Percentiles rank a stretch among this genome's conserved stretches.
These are phyloP conservation scores for Syrphus vitripennis DNA, from an alignment of 2,888 invertebrate genomes.

Conservation along the genomic window DNA sequence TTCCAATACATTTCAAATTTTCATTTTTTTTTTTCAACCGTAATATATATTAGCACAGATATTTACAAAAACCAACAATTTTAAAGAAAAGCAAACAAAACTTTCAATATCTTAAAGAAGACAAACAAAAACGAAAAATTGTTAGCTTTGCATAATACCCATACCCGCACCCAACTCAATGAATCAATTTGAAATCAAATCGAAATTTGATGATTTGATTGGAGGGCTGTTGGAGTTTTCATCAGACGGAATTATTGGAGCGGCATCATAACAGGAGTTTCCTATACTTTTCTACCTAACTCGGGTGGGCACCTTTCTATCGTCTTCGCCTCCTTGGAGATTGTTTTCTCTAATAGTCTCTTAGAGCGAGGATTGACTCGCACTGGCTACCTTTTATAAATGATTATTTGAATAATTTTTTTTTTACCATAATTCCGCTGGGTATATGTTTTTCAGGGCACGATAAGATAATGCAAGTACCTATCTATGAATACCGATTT, in stretches of 20 bases:
- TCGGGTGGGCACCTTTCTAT: neutral
- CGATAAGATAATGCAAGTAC: neutral
- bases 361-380: constrained; percentile 39
- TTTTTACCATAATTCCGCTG: constrained; percentile 43
- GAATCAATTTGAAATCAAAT: constrained; percentile 66
- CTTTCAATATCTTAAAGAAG: neutral
- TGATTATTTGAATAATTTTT: constrained; percentile 66
- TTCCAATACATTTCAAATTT: no score
- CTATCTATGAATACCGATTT: constrained; percentile 33
- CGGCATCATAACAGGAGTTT: neutral
- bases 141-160: constrained; percentile 53
- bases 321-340: neutral
- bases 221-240: neutral
- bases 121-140: constrained; percentile 1
- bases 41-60: no score
- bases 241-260: neutral
- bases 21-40: no score
- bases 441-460: neutral
- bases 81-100: neutral
- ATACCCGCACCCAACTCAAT: constrained; percentile 16
- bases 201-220: constrained; percentile 65
- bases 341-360: constrained; percentile 57
- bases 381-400: constrained; percentile 56
- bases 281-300: neutral
- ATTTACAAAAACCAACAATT: no score